Conservation (phyloP, 2,888 invertebrate genomes). For the Polydrusus cervinus region DNA sequence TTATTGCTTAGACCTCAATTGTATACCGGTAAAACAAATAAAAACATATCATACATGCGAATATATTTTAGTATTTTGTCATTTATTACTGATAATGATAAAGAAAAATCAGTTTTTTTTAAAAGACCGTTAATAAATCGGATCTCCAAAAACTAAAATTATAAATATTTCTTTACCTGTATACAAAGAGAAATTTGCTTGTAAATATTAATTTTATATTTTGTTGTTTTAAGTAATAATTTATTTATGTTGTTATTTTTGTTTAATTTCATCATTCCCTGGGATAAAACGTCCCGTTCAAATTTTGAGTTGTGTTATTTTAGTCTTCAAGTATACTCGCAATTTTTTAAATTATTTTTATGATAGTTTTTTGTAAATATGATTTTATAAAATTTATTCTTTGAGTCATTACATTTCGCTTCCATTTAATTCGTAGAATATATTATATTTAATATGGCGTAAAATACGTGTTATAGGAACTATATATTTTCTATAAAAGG, state of each 20-base stretch:
- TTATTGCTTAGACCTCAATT: neutral
- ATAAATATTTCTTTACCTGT: slow-evolving; percentile 6
- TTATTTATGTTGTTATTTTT: slow-evolving; percentile 62
- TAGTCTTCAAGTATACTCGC: slow-evolving; percentile 28
- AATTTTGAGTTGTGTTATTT: slow-evolving; percentile 57
- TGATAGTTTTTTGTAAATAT: neutral
- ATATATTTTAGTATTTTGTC: no score
- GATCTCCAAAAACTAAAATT: neutral
- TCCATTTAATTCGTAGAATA: no score
- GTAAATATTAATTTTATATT: slow-evolving; percentile 38
- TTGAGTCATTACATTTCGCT: neutral
- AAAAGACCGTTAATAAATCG: no score
- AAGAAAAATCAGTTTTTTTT: no score
- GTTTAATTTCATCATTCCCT: slow-evolving; percentile 65
- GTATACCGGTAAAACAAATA: neutral
- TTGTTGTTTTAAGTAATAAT: slow-evolving; percentile 60
- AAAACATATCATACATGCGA: neutral
- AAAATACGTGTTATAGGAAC: no score
- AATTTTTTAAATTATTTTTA: slow-evolving; percentile 46
- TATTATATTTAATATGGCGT: no score
- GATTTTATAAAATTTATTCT: neutral
- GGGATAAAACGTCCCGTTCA: slow-evolving; percentile 56
- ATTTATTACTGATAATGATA: no score
- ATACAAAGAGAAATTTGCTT: neutral
- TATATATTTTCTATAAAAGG: no score